A percentile compares a stretch with the other conserved stretches of the same genome.
These are phyloP conservation scores for Neodon shergylaensis DNA, from an alignment of 2,113 vertebrate genomes.

Conservation along the genomic window DNA sequence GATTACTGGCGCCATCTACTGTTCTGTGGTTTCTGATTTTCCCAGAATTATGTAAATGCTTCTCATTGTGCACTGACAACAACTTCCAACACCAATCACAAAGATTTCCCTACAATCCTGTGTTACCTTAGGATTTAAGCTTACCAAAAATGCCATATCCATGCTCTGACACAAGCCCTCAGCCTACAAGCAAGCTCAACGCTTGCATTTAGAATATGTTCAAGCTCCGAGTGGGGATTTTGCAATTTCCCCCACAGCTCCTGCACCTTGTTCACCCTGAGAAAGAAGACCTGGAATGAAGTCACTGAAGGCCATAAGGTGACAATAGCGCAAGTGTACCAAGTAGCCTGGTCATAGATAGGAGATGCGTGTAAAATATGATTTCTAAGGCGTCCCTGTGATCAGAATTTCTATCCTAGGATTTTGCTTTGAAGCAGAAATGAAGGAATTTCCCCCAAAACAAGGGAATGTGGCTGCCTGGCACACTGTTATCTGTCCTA, in stretches of 20 bases:
- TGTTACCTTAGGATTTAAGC: neutral
- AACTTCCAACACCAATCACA: neutral
- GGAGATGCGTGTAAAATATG: neutral
- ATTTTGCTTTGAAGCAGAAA: neutral
- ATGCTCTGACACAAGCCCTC: neutral
- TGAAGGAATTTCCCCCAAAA: neutral
- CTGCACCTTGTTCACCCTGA: neutral
- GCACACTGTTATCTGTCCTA: neutral
- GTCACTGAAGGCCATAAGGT: neutral
- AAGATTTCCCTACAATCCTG: neutral
- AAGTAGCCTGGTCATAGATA: neutral
- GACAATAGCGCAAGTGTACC: fast-evolving
- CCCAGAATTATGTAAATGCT: neutral
- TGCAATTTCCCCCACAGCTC: neutral
- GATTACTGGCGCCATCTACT: neutral
- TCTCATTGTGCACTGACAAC: neutral
- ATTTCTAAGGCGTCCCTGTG: neutral
- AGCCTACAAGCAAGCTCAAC: neutral
- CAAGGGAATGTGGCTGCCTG: neutral
- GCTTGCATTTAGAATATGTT: neutral
- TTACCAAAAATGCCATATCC: fast-evolving
- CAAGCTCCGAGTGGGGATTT: neutral
- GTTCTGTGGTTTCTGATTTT: neutral
- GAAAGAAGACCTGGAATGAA: too few species aligned
- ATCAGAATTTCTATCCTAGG: too few species aligned